Conservation (phyloP, 2,888 invertebrate genomes). For the Anticlea derivata region DNA sequence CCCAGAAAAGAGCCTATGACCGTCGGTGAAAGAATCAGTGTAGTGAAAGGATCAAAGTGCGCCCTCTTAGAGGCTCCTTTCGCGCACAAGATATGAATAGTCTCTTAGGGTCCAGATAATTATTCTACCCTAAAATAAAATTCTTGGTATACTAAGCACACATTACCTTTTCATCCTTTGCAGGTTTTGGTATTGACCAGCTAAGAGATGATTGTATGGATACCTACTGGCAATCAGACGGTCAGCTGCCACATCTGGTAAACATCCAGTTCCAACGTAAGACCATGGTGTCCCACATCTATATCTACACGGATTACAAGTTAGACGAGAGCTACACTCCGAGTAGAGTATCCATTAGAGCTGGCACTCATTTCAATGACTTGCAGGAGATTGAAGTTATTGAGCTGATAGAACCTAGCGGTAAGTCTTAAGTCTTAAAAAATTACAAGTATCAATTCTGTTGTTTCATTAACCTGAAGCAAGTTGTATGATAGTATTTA, state of each 20-base stretch:
- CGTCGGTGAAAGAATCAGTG: no score
- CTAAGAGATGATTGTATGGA: constrained; percentile 97
- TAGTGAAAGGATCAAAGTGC: no score
- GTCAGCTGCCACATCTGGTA: constrained; percentile 98
- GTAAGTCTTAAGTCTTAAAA: constrained; percentile 68
- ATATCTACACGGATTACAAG: constrained; percentile 98
- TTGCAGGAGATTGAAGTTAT: constrained; percentile 97
- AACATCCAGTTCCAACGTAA: constrained; percentile 98
- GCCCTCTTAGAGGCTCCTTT: no score
- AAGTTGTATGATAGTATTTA: no score
- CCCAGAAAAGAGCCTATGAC: no score
- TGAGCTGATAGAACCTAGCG: constrained; percentile 95
- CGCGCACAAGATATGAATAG: no score
- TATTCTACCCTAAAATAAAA: no score
- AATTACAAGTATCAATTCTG: no score
- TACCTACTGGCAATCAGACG: constrained; percentile 99
- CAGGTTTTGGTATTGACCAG: constrained; percentile 99
- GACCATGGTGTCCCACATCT: constrained; percentile 97
- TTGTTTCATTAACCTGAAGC: no score
- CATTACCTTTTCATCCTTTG: neutral
- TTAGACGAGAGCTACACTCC: constrained; percentile 99
- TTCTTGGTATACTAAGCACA: no score
- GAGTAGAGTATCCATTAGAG: constrained; percentile 95
- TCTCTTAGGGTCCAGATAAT: no score
- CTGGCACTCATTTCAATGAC: constrained; percentile 98